phyloP scores from a whole-genome alignment of 1,140 invertebrate genomes.

The Macrotrachela quadricornifera region DNA sequence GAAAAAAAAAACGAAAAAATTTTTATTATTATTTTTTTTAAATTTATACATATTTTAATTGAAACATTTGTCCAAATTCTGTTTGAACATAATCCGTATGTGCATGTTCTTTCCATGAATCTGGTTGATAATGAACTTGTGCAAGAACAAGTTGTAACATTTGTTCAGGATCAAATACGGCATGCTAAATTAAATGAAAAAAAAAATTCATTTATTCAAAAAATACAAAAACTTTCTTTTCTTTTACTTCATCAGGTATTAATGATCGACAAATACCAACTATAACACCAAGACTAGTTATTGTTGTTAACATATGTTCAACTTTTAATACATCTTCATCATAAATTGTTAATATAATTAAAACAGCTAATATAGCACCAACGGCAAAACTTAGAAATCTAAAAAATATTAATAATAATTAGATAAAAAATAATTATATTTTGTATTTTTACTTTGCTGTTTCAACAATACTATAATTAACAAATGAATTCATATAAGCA shows the following conservation, averaged over 20 bases:
- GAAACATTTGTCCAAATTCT: constrained; percentile 78
- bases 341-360: constrained; percentile 59
- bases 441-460: too few species aligned
- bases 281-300: constrained; percentile 52
- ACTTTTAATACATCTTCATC: constrained; percentile 81
- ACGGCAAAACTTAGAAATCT: constrained; percentile 41
- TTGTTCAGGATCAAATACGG: constrained; percentile 65
- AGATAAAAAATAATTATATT: too few species aligned
- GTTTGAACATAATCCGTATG: constrained; percentile 61
- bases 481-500: constrained; percentile 5
- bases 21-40: constrained; percentile 19
- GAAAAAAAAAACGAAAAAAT: constrained; percentile 11
- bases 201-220: too few species aligned
- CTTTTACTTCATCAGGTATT: constrained; percentile 33
- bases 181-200: constrained; percentile 34
- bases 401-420: too few species aligned
- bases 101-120: constrained; percentile 65
- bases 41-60: constrained; percentile 51
- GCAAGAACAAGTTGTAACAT: constrained; percentile 64
- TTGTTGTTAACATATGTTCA: constrained; percentile 65
- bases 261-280: constrained; percentile 40
- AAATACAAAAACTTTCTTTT: too few species aligned
- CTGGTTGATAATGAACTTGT: constrained; percentile 85
- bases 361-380: constrained; percentile 56
- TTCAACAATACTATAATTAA: not conserved